phyloP scores from a whole-genome alignment of 2,888 invertebrate species.

The Drosophila paramelanica region DNA sequence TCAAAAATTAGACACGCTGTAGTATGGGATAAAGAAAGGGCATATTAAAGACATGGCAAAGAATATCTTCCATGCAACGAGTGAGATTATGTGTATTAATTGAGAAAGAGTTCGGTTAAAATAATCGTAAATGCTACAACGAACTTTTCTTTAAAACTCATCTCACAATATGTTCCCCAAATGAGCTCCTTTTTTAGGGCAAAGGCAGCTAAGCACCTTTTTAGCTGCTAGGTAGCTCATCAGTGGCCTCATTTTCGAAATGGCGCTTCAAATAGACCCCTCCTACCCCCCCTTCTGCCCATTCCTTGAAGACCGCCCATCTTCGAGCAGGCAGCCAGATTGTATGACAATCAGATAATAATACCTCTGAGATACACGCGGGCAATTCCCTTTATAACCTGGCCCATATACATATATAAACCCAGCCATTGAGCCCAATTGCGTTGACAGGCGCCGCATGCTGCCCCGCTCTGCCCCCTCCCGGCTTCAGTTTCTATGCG shows the following conservation, averaged over 20 bases:
- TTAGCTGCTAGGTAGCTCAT: conserved; percentile 11
- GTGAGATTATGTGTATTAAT: neutral
- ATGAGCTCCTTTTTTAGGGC: neutral
- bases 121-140: neutral
- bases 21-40: conserved; percentile 9
- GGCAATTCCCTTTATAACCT: conserved; percentile 83
- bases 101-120: too few relatives aligned
- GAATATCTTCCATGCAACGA: conserved; percentile 9
- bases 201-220: neutral
- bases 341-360: conserved; percentile 80
- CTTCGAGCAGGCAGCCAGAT: conserved; percentile 39
- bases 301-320: neutral
- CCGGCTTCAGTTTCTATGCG: neutral
- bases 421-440: conserved; percentile 47
- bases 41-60: neutral
- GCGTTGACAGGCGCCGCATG: conserved; percentile 75
- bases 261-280: conserved; percentile 28
- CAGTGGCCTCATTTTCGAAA: conserved; percentile 22
- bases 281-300: neutral
- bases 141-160: neutral
- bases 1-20: conserved; percentile 80
- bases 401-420: conserved; percentile 20
- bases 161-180: neutral
- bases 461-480: conserved; percentile 16
- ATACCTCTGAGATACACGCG: conserved; percentile 75